Evolutionary conservation across 2,888 invertebrate species (phyloP).

Genomic region (Erebia epiphron): DNA sequence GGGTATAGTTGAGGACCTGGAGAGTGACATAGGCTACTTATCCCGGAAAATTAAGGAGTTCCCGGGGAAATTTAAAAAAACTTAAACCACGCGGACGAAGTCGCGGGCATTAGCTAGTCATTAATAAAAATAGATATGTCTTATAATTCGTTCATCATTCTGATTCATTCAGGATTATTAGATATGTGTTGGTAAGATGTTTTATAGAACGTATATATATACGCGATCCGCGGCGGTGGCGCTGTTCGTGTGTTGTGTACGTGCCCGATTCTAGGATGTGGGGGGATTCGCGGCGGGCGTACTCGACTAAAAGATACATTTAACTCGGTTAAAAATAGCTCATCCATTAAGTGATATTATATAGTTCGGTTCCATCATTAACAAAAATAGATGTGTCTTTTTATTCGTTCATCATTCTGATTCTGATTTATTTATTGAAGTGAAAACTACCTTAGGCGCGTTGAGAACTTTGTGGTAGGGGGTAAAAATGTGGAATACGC

Average conservation of each 20-base stretch:
- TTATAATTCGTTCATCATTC: not conserved
- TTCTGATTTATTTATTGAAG: not conserved
- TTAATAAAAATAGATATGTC: not conserved
- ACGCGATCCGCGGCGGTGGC: conserved; percentile 59
- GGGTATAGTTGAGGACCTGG: too few species aligned
- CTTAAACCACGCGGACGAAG: too few species aligned
- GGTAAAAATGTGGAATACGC: too few species aligned
- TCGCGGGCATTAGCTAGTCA: too few species aligned
- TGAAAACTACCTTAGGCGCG: too few species aligned
- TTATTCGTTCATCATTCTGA: not conserved
- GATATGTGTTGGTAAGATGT: not conserved
- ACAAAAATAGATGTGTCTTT: not conserved
- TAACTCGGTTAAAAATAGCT: not conserved
- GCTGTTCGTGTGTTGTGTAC: conserved; percentile 83
- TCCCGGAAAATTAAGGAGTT: too few species aligned
- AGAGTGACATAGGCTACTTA: too few species aligned
- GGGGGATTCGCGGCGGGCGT: conserved; percentile 89
- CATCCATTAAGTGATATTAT: not conserved
- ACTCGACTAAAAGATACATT: conserved; percentile 86
- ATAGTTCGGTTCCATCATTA: not conserved
- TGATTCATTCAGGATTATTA: not conserved
- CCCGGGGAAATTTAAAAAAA: too few species aligned
- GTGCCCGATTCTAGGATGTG: conserved; percentile 86
- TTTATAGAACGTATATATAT: too few species aligned
- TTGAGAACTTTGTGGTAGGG: too few species aligned